These are phyloP conservation scores for Sebastes trivittatus DNA, from an alignment of 2,797 vertebrate genomes.

Conservation along the genomic window DNA sequence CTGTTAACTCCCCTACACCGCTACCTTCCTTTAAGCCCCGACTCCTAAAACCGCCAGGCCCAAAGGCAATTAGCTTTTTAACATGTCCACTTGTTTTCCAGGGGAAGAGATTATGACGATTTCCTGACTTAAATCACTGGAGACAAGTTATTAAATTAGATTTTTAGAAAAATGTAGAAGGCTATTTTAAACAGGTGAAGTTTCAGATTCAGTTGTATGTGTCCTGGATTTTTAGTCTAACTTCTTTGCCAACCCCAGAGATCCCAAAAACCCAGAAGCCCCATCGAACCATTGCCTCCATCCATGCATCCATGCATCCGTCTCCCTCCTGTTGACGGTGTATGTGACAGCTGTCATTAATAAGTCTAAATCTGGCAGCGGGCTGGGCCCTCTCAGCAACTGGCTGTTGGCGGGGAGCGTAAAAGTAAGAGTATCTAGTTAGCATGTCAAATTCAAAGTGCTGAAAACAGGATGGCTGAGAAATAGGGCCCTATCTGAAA, in stretches of 20 bases:
- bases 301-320: background rate
- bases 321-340: conserved; percentile 18
- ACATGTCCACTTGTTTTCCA: conserved; percentile 54
- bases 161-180: background rate
- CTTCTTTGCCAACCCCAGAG: conserved; percentile 28
- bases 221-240: conserved; percentile 1
- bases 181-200: conserved; percentile 2
- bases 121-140: conserved; percentile 43
- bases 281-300: background rate
- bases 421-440: conserved; percentile 62
- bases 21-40: conserved; percentile 39
- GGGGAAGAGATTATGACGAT: conserved; percentile 24
- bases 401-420: conserved; percentile 30
- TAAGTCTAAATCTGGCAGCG: conserved; percentile 61
- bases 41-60: conserved; percentile 46
- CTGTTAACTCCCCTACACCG: conserved; percentile 26
- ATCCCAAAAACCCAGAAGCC: background rate
- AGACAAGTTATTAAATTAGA: conserved; percentile 33
- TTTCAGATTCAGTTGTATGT: conserved; percentile 2
- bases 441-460: conserved; percentile 64
- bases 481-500: conserved; percentile 53
- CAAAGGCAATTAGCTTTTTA: conserved; percentile 62
- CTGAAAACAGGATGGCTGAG: conserved; percentile 60
- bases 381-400: conserved; percentile 34
- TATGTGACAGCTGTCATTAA: conserved; percentile 72